Base-by-base conservation (phyloP, 2,797 vertebrate genomes). In the Mus spretus region DNA sequence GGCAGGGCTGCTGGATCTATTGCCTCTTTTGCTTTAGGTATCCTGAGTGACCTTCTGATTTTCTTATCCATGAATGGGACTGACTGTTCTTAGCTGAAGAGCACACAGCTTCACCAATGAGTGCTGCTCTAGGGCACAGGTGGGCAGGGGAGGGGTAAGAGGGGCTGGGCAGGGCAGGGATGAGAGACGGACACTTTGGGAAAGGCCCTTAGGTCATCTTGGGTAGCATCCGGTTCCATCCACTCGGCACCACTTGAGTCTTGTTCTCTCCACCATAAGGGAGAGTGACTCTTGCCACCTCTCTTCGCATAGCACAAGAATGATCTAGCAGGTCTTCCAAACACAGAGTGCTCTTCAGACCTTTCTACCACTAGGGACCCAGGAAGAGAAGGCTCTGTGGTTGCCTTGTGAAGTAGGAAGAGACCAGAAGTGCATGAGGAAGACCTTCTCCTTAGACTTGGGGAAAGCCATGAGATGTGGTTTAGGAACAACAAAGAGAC, bases 11-110 rank as follows among this genome's bases (percentile, higher is more conserved):
- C 0, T 92, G 82, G 57, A 20, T 59, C 61, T 94, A 91, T 89
- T 88, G 74, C 80, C 70, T 81, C 53, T 96, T 89, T 81, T 63
- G 59, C 80, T 31, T 96, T 57, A 63, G 78, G 40, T 82, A 50
- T 83, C 57, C 47, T 4, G 0, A 93, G 78, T 22, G 63, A 75
- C 26, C 37, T 97, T 50, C 67, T 81, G 57, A 87, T 93, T 87
- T 87, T 95, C 82, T 84, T 61, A 84, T 53, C 75, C 77, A 57
- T 17, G 82, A 95, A 50, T 63, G 24, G 86, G 74, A 79, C 74
- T 75, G 13, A 44, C 57, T 65, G 19, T 74, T 47, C 80, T 94
- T 75, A 47, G 50, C 37, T 75, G 89, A 92, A 89, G 77, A 85
- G 82, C 47, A 96, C 6, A 53, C 15, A 28, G 91, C 82, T 86